Evolutionary conservation across 2,113 vertebrate genomes (phyloP), one percentile per base, ranked within the genome.

Genomic region (Semicossyphus pulcher): DNA sequence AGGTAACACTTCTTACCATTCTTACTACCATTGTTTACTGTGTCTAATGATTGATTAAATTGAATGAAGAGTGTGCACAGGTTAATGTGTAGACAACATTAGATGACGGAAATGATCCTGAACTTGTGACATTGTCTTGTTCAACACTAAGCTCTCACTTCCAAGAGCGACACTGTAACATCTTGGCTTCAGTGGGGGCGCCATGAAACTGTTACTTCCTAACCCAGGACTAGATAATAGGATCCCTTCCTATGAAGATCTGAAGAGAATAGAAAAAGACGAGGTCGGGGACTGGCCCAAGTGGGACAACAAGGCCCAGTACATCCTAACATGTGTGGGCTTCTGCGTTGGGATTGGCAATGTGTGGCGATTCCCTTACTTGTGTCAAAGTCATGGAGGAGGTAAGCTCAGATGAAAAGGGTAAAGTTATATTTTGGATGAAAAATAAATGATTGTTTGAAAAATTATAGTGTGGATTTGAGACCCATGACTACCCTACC

Each of bases 381-480:
- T 98, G 72, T 98, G 96, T 77, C 97, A 98, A 92, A 97, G 94
- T 87, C 96, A 98, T 0, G 97, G 97, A 83, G 97, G 97, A 96
- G 96, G 97, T 98, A 94, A 57, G 47, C 39, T 10, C 8, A 60
- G n/a, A n/a, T 7, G 1, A 20, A 44, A 44, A 4, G 44, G 1
- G 11, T 31, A 47, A 8, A 0, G 18, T 0, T 20, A 29, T 2
- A 20, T 8, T 2, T n/a, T n/a, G n/a, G n/a, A n/a, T n/a, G n/a
- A 47, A n/a, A 4, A 31, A 5, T 16, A 16, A 5, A 16, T n/a
- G n/a, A n/a, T n/a, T n/a, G n/a, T n/a, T n/a, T n/a, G n/a, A n/a
- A n/a, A n/a, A n/a, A n/a, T n/a, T n/a, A n/a, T n/a, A 2, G 3
- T n/a, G 12, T 37, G 20, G 9, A 18, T 41, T 4, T 29, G 1